Base-by-base conservation (phyloP, 2,797 vertebrate genomes). In the Limnodromus scolopaceus region DNA sequence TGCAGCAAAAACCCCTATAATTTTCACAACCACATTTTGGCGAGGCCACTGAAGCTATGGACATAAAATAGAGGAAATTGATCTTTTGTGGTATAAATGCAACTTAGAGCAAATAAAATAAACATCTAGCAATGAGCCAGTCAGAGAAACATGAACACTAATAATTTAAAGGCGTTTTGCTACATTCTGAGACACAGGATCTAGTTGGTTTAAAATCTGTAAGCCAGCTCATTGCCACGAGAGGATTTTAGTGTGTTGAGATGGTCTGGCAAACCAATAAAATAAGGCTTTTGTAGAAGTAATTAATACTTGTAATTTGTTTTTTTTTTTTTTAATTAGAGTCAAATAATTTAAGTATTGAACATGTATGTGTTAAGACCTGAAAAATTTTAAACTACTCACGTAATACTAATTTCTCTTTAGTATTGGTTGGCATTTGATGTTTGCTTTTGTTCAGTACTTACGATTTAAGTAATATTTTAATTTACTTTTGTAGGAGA, bases 401-500 rank as follows among this genome's bases (percentile, higher is more conserved):
- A 34, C 5, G 18, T 54, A 22, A 80, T 72, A 43, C 15, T 77
- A 6, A 61, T 81, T 86, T 89, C 54, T 69, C 11, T 68, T 60
- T 36, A 32, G 10, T 81, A 20, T 16, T 10, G 19, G 57, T 77
- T 93, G 65, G 9, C 58, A 39, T 95, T 93, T 94, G 79, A 76
- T 68, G 60, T 64, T 91, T 92, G 36, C 43, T 90, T 66, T 90
- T 4, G 5, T 89, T 91, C 51, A 45, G 46, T 49, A 63, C 19
- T 14, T 45, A 6, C 14, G 22, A 36, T 48, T 81, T 70, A 92
- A 93, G 86, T 64, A 41, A 89, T 87, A 43, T n/a, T 64, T 97
- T 93, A 94, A 34, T 88, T 93, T 49, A 87, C 91, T 71, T 97
- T 96, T 94, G 17, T 96, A 99, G 99, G 99, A 99, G 97, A 99